phyloP scores from a whole-genome alignment of 2,888 invertebrate genomes.

The Noctuana brunneofusca region DNA sequence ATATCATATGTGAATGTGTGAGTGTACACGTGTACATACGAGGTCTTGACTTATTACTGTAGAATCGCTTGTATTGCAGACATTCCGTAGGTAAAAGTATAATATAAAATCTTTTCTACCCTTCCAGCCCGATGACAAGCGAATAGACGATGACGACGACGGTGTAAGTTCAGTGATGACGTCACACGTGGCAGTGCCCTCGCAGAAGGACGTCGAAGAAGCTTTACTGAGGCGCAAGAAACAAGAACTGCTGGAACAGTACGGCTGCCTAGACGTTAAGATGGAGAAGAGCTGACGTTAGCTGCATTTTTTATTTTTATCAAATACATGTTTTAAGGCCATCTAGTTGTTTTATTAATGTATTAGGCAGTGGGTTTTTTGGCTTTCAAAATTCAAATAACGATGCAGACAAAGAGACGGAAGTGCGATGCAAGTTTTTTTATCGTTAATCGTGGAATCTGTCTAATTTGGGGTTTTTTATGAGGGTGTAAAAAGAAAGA shows the following conservation, averaged over 20 bases:
- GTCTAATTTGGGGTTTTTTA: no score
- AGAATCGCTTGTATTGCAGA: no score
- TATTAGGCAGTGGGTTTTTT: no score
- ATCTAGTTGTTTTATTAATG: neutral
- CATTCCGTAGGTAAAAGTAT: neutral
- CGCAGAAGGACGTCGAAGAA: slow-evolving; percentile 96
- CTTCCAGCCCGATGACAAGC: slow-evolving; percentile 69
- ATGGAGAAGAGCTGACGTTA: slow-evolving; percentile 64
- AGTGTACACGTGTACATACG: no score
- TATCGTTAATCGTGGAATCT: no score
- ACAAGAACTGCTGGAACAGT: slow-evolving; percentile 94
- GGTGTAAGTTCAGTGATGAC: slow-evolving; percentile 49
- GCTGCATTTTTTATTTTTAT: neutral
- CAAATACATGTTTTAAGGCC: neutral
- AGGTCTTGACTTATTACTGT: no score
- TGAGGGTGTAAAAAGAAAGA: neutral
- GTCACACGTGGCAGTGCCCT: slow-evolving; percentile 94
- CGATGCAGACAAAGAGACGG: no score
- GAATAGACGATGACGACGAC: slow-evolving; percentile 63
- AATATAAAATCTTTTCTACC: slow-evolving; percentile 16
- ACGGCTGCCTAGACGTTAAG: slow-evolving; percentile 83
- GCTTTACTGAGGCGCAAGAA: slow-evolving; percentile 95
- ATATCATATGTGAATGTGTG: no score
- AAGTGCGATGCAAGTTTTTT: no score
- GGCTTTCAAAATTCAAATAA: no score